Percentiles rank a stretch among this genome's conserved stretches.
These are phyloP conservation scores for Cristatella mucedo DNA, from an alignment of 2,888 invertebrate species.

Conservation along the genomic window DNA sequence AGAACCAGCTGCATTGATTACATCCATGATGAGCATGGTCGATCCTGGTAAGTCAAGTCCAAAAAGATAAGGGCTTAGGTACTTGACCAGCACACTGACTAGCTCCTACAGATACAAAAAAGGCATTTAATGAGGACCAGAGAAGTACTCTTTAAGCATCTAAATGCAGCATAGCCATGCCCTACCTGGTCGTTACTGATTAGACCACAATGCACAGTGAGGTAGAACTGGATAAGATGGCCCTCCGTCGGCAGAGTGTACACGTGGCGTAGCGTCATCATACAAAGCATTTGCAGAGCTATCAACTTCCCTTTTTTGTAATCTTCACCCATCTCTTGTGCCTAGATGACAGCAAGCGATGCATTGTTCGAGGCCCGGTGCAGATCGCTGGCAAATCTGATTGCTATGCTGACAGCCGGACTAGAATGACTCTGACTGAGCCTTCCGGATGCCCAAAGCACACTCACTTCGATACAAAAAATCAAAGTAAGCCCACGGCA, in stretches of 20 bases:
- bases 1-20: slow-evolving; percentile 73
- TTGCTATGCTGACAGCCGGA: no score
- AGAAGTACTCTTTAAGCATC: no score
- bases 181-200: slow-evolving; percentile 48
- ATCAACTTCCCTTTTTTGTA: slow-evolving; percentile 66
- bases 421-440: no score
- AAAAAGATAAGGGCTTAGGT: slow-evolving; percentile 66
- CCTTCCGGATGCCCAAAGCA: no score
- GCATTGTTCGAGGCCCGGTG: no score
- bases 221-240: slow-evolving; percentile 69
- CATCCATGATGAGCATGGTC: slow-evolving; percentile 66
- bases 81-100: slow-evolving; percentile 58
- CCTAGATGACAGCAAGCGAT: no score
- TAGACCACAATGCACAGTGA: slow-evolving; percentile 57
- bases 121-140: no score
- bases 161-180: no score
- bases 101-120: slow-evolving; percentile 45
- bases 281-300: slow-evolving; percentile 69
- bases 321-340: slow-evolving; percentile 53
- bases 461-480: no score
- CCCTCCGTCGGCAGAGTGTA: slow-evolving; percentile 54
- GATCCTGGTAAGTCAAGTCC: slow-evolving; percentile 74
- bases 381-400: no score
- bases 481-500: no score
- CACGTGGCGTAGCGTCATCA: slow-evolving; percentile 58